Percentiles rank a stretch among this genome's conserved stretches.
Evolutionary conservation across 1,140 invertebrate genomes (phyloP).

Genomic region (Drosophila nigrodunni): DNA sequence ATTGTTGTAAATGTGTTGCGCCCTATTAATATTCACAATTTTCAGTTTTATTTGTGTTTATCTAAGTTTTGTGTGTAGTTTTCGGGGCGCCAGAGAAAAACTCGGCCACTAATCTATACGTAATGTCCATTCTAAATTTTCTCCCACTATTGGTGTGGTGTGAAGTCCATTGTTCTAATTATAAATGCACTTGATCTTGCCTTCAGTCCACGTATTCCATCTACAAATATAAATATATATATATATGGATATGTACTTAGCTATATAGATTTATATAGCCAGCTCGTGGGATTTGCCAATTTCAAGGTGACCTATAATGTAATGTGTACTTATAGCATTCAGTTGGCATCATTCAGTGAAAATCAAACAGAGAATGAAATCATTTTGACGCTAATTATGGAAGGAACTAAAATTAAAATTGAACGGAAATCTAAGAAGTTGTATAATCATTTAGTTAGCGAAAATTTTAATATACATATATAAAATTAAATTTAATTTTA

Average conservation of each 20-base stretch:
- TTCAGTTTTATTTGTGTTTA: slow-evolving; percentile 71
- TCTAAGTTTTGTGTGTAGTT: slow-evolving; percentile 65
- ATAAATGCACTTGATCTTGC: slow-evolving; percentile 71
- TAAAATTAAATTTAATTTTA: too few relatives aligned
- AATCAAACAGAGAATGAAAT: slow-evolving; percentile 44
- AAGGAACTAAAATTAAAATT: background rate
- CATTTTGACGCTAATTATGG: slow-evolving; percentile 20
- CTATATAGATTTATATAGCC: background rate
- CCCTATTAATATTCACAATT: slow-evolving; percentile 70
- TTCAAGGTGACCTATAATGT: slow-evolving; percentile 53
- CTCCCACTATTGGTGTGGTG: slow-evolving; percentile 7
- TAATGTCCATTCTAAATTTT: background rate
- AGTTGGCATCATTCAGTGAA: slow-evolving; percentile 31
- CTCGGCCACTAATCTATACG: slow-evolving; percentile 22
- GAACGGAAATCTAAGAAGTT: background rate
- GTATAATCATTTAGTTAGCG: too few relatives aligned
- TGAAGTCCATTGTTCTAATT: slow-evolving; percentile 59
- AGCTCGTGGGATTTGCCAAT: slow-evolving; percentile 46
- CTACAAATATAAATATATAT: too few relatives aligned
- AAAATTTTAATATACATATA: too few relatives aligned
- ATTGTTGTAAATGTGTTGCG: slow-evolving; percentile 73
- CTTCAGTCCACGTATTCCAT: slow-evolving; percentile 1
- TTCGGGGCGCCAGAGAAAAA: slow-evolving; percentile 58
- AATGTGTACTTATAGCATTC: slow-evolving; percentile 13
- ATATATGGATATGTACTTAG: slow-evolving; percentile 4